phyloP scores from a whole-genome alignment of 2,797 vertebrate genomes.

The Kryptopterus vitreolus region DNA sequence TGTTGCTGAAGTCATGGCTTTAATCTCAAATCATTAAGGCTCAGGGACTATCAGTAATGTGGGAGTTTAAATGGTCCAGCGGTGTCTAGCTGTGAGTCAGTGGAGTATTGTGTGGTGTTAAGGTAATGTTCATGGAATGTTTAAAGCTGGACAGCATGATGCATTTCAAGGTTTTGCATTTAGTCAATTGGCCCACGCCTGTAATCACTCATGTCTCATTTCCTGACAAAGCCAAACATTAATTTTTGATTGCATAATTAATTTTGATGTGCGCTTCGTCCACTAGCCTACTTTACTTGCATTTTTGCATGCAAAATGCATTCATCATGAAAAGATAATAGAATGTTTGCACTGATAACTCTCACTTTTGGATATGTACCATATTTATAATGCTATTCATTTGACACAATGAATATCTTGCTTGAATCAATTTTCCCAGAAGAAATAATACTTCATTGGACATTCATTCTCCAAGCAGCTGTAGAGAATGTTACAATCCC shows the following conservation, averaged over 20 bases:
- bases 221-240: neutral
- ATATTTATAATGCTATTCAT: too few species aligned
- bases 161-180: neutral
- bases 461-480: too few species aligned
- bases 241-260: neutral
- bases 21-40: constrained; percentile 13
- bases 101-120: neutral
- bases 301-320: neutral
- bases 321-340: neutral
- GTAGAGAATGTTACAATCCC: too few species aligned
- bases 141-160: neutral
- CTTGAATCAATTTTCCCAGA: too few species aligned
- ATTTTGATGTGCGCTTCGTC: neutral
- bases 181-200: neutral
- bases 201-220: neutral
- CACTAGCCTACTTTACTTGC: neutral
- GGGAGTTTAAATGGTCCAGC: neutral
- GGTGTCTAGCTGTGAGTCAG: neutral
- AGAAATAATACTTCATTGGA: too few species aligned
- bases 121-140: neutral
- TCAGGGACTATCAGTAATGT: neutral
- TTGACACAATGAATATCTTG: too few species aligned
- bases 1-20: constrained; percentile 1
- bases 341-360: neutral
- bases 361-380: neutral